Conservation (phyloP, 2,888 invertebrate genomes). For the Synergus laeviventris region DNA sequence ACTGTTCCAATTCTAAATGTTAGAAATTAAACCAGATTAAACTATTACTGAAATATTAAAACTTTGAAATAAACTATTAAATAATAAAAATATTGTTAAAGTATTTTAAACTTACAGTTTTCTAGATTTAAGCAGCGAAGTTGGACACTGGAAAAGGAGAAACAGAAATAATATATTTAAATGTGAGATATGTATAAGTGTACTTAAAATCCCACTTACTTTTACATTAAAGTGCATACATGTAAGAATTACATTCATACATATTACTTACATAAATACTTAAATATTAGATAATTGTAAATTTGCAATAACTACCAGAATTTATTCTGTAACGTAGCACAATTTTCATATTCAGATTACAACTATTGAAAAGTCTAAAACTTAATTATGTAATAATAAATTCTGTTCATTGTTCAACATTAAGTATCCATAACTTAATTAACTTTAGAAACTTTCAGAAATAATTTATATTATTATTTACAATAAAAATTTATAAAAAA, state of each 20-base stretch:
- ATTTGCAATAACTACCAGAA: no score
- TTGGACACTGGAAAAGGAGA: not conserved
- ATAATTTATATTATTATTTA: no score
- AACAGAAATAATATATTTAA: not conserved
- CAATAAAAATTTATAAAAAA: not conserved
- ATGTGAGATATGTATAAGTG: constrained; percentile 46
- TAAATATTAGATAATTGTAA: constrained; percentile 7
- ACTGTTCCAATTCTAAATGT: no score
- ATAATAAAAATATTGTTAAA: no score
- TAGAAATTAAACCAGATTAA: no score
- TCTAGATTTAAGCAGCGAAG: no score
- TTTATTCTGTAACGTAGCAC: constrained; percentile 25
- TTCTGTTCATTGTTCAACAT: no score
- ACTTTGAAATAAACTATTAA: no score
- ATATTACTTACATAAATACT: constrained; percentile 22
- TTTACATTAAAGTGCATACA: constrained; percentile 34
- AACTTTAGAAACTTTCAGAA: no score
- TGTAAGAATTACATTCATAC: constrained; percentile 17
- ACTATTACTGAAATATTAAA: no score
- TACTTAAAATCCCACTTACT: constrained; percentile 46
- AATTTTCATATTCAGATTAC: not conserved
- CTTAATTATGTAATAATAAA: not conserved
- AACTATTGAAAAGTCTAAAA: not conserved
- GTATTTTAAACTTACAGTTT: no score
- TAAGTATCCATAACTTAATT: no score